Percentiles rank a stretch among this genome's conserved stretches.
phyloP scores from a whole-genome alignment of 2,888 invertebrate genomes.

The Stenodema calcarata region DNA sequence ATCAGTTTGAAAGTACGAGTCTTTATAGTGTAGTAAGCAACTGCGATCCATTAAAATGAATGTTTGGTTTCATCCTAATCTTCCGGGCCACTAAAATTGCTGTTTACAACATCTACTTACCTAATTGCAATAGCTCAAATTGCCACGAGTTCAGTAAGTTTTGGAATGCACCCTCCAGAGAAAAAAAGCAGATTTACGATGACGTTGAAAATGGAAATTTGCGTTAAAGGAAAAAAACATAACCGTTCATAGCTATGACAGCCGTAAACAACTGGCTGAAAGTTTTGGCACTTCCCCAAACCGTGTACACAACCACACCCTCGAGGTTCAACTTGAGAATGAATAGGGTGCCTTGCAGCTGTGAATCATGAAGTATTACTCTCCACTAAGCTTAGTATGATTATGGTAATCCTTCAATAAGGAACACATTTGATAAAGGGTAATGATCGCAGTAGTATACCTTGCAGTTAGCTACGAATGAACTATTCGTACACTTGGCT shows the following conservation, averaged over 20 bases:
- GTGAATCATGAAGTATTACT: neutral
- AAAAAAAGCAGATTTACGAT: neutral
- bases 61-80: too few relatives aligned
- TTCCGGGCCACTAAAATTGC: too few relatives aligned
- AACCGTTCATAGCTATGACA: conserved; percentile 16
- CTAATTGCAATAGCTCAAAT: neutral
- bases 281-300: conserved; percentile 18
- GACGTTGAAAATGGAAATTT: neutral
- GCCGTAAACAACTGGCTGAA: conserved; percentile 18
- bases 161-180: neutral
- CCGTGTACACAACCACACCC: neutral
- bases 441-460: too few relatives aligned
- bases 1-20: too few relatives aligned
- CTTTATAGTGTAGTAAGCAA: too few relatives aligned
- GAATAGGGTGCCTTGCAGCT: neutral
- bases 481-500: too few relatives aligned
- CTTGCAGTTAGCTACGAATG: too few relatives aligned
- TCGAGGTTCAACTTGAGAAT: neutral
- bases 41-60: too few relatives aligned
- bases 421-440: too few relatives aligned
- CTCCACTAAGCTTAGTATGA: neutral
- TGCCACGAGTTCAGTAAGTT: neutral
- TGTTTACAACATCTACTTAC: too few relatives aligned
- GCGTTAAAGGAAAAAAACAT: neutral
- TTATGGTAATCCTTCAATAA: too few relatives aligned